Percentiles rank a stretch among this genome's conserved stretches.
phyloP scores from a whole-genome alignment of 2,888 invertebrate species.

The Drosophila lutescens region DNA sequence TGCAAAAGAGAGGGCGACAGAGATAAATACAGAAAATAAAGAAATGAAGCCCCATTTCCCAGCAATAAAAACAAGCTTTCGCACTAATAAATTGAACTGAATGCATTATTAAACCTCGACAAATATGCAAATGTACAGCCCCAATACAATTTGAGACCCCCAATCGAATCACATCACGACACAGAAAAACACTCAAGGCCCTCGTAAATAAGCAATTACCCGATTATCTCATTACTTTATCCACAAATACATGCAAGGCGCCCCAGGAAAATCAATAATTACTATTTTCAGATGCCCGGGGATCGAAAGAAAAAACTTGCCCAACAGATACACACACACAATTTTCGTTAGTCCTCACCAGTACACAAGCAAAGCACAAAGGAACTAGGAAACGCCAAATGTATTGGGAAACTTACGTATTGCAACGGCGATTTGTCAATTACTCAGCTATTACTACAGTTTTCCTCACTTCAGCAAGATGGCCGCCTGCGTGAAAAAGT shows the following conservation, averaged over 20 bases:
- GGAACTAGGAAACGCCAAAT: background rate
- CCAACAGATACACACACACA: constrained; percentile 64
- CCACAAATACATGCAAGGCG: background rate
- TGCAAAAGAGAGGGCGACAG: constrained; percentile 2
- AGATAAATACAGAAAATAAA: constrained; percentile 1
- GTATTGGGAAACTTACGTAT: constrained; percentile 41
- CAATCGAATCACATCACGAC: constrained; percentile 2
- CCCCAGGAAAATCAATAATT: constrained; percentile 60
- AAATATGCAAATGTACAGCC: constrained; percentile 1
- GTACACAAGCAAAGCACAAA: constrained; percentile 5
- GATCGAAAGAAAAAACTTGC: constrained; percentile 33
- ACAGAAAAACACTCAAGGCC: background rate
- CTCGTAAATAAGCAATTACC: constrained; percentile 10
- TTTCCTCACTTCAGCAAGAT: constrained; percentile 21
- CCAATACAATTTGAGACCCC: background rate
- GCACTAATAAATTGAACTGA: background rate
- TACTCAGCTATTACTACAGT: constrained; percentile 5
- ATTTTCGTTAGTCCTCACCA: constrained; percentile 28
- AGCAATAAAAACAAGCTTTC: constrained; percentile 6
- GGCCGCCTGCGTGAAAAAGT: constrained; percentile 49
- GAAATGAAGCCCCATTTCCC: background rate
- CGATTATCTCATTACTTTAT: constrained; percentile 12
- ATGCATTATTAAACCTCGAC: background rate
- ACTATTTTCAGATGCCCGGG: constrained; percentile 43
- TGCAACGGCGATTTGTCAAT: constrained; percentile 20